phyloP scores from a whole-genome alignment of 1,140 invertebrate genomes.

The Drosophila trapezifrons region DNA sequence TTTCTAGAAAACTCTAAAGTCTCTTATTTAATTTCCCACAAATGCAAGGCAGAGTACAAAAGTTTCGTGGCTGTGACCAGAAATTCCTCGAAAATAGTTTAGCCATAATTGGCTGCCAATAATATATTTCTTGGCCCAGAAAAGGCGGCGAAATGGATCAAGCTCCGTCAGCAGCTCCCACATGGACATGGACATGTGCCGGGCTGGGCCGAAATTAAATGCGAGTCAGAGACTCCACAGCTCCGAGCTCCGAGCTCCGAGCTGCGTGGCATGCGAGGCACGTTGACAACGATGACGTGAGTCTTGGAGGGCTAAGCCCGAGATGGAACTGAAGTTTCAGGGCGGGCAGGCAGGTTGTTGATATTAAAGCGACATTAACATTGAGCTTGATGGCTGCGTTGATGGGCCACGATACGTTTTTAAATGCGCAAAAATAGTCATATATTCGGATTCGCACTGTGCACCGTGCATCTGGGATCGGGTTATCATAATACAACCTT shows the following conservation, averaged over 20 bases:
- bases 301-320: slow-evolving; percentile 47
- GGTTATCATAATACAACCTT: slow-evolving; percentile 72
- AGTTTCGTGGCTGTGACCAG: background rate
- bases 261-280: slow-evolving; percentile 62
- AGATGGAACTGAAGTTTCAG: slow-evolving; percentile 37
- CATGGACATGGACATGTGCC: slow-evolving; percentile 52
- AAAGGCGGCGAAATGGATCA: slow-evolving; percentile 50
- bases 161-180: slow-evolving; percentile 16
- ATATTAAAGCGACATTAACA: slow-evolving; percentile 77
- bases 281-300: slow-evolving; percentile 68
- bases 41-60: background rate
- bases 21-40: background rate
- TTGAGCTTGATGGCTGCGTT: slow-evolving; percentile 74
- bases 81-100: slow-evolving; percentile 13
- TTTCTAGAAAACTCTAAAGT: background rate
- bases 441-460: slow-evolving; percentile 36
- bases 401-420: slow-evolving; percentile 71
- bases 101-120: slow-evolving; percentile 27
- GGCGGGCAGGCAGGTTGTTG: slow-evolving; percentile 30
- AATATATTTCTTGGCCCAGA: slow-evolving; percentile 34
- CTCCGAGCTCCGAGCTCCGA: slow-evolving; percentile 2
- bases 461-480: slow-evolving; percentile 47
- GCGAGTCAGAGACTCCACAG: slow-evolving; percentile 34
- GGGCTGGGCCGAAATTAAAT: slow-evolving; percentile 51
- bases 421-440: slow-evolving; percentile 72